These are phyloP conservation scores for Butorides virescens DNA, from an alignment of 2,113 vertebrate species.

Conservation along the genomic window DNA sequence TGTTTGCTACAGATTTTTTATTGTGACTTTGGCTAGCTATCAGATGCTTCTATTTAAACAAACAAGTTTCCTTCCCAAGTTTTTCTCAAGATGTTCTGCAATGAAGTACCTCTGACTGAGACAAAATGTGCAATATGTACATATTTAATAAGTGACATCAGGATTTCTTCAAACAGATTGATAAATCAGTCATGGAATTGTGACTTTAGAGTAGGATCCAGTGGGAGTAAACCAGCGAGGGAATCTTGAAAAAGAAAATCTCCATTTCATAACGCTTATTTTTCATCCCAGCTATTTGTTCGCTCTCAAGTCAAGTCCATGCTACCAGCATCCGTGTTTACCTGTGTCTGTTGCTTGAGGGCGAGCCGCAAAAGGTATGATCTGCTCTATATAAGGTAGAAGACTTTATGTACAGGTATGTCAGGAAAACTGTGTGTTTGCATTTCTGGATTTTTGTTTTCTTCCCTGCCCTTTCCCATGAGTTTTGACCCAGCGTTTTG, in stretches of 20 bases:
- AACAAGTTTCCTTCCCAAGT: neutral
- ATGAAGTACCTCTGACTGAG: neutral
- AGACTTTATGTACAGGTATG: neutral
- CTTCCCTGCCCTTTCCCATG: accelerated
- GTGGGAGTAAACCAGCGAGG: neutral
- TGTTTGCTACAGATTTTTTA: neutral
- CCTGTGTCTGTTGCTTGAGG: neutral
- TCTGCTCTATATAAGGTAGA: neutral
- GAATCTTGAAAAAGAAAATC: neutral
- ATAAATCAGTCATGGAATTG: neutral
- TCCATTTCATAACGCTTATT: neutral
- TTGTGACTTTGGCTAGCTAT: neutral
- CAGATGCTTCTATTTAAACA: constrained; percentile 1
- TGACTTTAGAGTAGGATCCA: neutral
- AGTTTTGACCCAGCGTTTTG: neutral
- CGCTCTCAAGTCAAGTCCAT: neutral
- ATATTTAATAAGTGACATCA: neutral
- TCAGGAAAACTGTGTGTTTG: neutral
- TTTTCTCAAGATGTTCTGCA: neutral
- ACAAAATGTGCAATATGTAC: neutral
- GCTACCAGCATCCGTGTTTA: neutral
- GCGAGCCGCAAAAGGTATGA: neutral
- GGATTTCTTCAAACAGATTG: neutral
- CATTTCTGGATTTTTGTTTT: neutral
- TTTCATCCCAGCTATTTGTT: neutral